Base-by-base conservation (phyloP, 2,888 invertebrate species). In the Pardosa pseudoannulata region DNA sequence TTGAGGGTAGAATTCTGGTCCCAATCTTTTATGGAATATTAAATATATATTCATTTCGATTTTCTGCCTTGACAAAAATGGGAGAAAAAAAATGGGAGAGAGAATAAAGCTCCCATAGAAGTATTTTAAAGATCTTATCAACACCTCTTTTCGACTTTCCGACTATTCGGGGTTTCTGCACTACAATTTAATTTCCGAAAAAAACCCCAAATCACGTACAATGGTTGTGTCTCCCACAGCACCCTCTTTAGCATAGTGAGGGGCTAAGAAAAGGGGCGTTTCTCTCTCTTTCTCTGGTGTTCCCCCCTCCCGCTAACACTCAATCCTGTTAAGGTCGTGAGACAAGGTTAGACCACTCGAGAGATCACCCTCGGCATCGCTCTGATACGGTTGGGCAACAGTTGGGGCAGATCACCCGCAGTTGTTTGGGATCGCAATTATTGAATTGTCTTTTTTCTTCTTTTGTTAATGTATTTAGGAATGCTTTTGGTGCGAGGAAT, bases 291-390 rank as follows among this genome's bases (percentile, higher is more conserved):
- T 16, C 41, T 16, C 41, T n/a, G 13, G 13, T 23, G 7, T 23
- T 23, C 46, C 16, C 46, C n/a, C 7, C 46, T 46, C 46, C 46
- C 46, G 11, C 46, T 16, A 56, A 56, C 23, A 56, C 56, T 23
- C 56, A 56, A 23, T 56, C 23, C 56, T 56, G 56, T 56, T 56
- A 56, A 23, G 56, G 56, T 56, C 56, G 56, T 56, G 56, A 56
- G 56, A 56, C 23, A 23, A 56, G 56, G 56, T 56, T 56, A 56
- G 56, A 56, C n/a, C 56, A 56, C 23, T 56, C 11, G 5, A 16
- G 56, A 56, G 19, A 19, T 23, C 56, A 56, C 23, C 23, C 56
- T 56, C 56, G 23, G 56, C 56, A 56, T 56, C 56, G n/a, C 56
- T 23, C 56, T 23, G 1, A 56, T 56, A 5, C 11, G 23, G 23